Evolutionary conservation across 2,113 vertebrate genomes (phyloP).

Genomic region (Mellivora capensis): DNA sequence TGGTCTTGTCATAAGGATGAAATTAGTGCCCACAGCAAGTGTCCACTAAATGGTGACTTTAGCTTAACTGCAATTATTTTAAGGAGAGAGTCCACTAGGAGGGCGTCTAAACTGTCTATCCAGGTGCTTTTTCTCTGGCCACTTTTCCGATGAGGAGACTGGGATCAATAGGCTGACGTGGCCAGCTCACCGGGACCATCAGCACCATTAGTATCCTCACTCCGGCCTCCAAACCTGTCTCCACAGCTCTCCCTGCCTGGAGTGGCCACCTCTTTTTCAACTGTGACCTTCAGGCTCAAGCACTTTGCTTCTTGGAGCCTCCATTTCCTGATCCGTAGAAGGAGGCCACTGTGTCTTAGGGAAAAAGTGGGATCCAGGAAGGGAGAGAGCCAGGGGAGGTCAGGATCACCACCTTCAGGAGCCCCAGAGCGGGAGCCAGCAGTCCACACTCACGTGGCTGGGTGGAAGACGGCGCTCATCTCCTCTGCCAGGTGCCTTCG

Average conservation of each 20-base stretch:
- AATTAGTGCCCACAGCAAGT: not conserved
- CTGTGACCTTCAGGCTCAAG: not conserved
- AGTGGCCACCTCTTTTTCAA: not conserved
- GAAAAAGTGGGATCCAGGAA: fast-evolving
- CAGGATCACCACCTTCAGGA: not conserved
- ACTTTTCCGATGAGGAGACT: not conserved
- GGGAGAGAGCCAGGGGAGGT: fast-evolving
- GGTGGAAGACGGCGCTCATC: slow-evolving; percentile 83
- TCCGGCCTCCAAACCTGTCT: not conserved
- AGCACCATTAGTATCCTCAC: not conserved
- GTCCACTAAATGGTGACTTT: fast-evolving
- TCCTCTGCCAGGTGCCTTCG: slow-evolving; percentile 89
- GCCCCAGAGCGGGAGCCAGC: fast-evolving
- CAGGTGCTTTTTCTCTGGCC: not conserved
- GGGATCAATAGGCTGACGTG: not conserved
- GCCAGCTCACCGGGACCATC: not conserved
- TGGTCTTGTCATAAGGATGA: not conserved
- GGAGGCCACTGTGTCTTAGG: fast-evolving
- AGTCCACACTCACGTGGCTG: slow-evolving; percentile 78
- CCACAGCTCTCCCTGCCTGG: not conserved
- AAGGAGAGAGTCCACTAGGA: not conserved
- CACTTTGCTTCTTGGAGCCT: not conserved
- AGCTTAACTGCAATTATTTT: too few species aligned
- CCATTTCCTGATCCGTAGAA: not conserved
- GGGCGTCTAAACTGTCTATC: not conserved